Percentiles rank a stretch among this genome's conserved stretches.
phyloP scores from a whole-genome alignment of 1,140 invertebrate species.

The Lepidostoma basale region DNA sequence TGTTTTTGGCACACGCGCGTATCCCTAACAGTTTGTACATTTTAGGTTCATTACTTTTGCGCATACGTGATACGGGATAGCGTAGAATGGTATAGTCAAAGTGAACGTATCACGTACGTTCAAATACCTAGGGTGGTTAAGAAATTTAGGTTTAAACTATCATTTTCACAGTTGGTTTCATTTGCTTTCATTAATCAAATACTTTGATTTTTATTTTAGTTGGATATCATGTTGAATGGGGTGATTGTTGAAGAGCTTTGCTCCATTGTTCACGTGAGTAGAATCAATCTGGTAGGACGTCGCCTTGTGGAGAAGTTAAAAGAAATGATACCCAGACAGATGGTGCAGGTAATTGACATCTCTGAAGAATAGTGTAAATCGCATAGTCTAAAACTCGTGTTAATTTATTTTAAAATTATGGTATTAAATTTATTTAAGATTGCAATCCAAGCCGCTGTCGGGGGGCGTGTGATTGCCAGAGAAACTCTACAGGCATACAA shows the following conservation, averaged over 20 bases:
- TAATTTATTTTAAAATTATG: background rate
- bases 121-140: too few relatives aligned
- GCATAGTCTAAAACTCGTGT: too few relatives aligned
- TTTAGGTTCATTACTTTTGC: too few relatives aligned
- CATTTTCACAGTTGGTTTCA: background rate
- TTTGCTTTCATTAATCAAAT: background rate
- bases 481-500: conserved; percentile 86
- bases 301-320: conserved; percentile 79
- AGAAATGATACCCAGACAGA: conserved; percentile 88
- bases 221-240: conserved; percentile 84
- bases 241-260: conserved; percentile 85
- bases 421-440: conserved; percentile 61
- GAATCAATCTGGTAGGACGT: conserved; percentile 71
- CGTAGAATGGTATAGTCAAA: too few relatives aligned
- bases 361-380: too few relatives aligned
- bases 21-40: too few relatives aligned
- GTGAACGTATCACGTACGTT: too few relatives aligned
- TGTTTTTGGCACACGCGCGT: too few relatives aligned
- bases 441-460: conserved; percentile 84
- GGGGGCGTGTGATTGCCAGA: conserved; percentile 82
- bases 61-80: too few relatives aligned
- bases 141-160: too few relatives aligned
- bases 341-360: conserved; percentile 63
- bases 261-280: conserved; percentile 77
- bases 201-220: conserved; percentile 61